These are phyloP conservation scores for Drosophila stalkeri DNA, from an alignment of 2,888 invertebrate genomes.

Conservation along the genomic window DNA sequence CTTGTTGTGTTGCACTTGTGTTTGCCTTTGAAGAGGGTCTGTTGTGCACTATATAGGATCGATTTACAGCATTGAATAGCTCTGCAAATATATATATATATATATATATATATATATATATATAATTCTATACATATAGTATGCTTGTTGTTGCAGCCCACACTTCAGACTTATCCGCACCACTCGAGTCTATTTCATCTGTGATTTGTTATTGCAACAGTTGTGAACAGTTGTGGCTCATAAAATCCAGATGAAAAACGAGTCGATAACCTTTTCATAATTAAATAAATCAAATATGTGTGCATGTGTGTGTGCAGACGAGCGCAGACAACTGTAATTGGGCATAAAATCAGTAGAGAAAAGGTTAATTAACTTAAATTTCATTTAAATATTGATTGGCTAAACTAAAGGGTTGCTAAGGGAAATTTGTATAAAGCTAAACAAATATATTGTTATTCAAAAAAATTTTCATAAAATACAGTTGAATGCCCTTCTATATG, in stretches of 20 bases:
- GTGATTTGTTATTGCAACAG: constrained; percentile 43
- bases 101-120: neutral
- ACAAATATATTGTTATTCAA: too few relatives aligned
- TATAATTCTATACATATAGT: neutral
- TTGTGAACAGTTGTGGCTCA: constrained; percentile 33
- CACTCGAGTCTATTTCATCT: constrained; percentile 60
- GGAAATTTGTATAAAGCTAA: neutral
- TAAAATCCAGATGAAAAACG: constrained; percentile 20
- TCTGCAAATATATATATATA: constrained; percentile 15
- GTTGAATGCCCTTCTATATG: neutral
- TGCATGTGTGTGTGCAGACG: neutral
- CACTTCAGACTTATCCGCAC: constrained; percentile 53
- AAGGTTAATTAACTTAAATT: constrained; percentile 12
- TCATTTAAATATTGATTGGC: neutral
- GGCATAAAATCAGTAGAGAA: constrained; percentile 3
- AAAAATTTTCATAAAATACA: neutral
- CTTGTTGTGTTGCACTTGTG: constrained; percentile 50
- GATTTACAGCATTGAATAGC: constrained; percentile 33
- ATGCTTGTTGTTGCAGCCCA: constrained; percentile 38
- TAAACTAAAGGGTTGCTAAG: neutral
- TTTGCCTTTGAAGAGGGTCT: constrained; percentile 6
- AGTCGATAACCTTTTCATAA: constrained; percentile 51
- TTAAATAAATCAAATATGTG: constrained; percentile 23
- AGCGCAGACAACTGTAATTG: constrained; percentile 2
- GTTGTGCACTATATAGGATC: constrained; percentile 23